phyloP scores from a whole-genome alignment of 2,888 invertebrate species.

The Theodoxus fluviatilis region DNA sequence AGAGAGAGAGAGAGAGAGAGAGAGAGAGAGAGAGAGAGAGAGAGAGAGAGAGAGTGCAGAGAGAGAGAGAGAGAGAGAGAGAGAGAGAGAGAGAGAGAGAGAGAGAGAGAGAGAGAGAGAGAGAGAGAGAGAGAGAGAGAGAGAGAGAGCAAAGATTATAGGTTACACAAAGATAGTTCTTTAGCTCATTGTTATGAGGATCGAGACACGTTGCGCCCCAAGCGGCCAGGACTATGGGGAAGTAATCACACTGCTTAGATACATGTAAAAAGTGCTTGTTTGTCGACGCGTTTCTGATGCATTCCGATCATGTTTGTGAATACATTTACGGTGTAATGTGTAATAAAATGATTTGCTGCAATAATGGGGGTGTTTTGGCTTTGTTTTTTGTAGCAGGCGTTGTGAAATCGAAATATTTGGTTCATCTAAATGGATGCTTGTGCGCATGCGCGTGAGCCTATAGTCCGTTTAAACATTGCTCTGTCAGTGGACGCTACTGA shows the following conservation, averaged over 20 bases:
- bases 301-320: too few species aligned
- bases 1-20: too few species aligned
- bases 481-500: too few species aligned
- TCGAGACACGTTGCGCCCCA: not conserved
- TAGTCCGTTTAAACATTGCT: too few species aligned
- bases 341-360: too few species aligned
- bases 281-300: too few species aligned
- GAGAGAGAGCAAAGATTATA: not conserved
- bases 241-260: not conserved
- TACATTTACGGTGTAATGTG: too few species aligned
- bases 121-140: not conserved
- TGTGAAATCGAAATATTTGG: too few species aligned
- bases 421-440: too few species aligned
- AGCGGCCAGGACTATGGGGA: not conserved
- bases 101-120: not conserved
- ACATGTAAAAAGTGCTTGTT: not conserved
- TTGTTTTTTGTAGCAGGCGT: too few species aligned
- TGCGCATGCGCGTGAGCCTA: too few species aligned
- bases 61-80: not conserved
- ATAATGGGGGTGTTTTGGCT: too few species aligned
- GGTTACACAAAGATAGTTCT: not conserved
- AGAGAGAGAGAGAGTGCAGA: not conserved
- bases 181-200: not conserved
- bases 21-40: not conserved
- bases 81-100: not conserved